These are phyloP conservation scores for Lagodon rhomboides DNA, from an alignment of 2,797 vertebrate genomes.

Conservation along the genomic window DNA sequence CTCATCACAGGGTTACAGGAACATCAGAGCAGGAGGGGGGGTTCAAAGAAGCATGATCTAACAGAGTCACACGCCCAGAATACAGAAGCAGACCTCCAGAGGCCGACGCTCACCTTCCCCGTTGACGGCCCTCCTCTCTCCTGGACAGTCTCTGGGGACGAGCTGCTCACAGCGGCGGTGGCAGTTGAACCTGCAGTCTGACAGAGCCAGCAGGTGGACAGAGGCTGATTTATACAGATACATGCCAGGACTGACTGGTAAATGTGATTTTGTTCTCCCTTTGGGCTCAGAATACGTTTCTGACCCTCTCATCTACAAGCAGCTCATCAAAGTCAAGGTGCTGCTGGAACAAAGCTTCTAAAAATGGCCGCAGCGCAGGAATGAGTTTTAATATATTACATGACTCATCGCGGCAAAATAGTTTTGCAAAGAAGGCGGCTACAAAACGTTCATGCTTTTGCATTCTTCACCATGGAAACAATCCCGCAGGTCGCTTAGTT, in stretches of 20 bases:
- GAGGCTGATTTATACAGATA: not conserved
- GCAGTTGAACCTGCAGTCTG: slow-evolving; percentile 88
- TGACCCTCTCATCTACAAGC: not conserved
- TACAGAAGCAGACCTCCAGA: not conserved
- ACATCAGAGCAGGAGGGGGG: slow-evolving; percentile 5
- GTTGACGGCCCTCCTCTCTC: slow-evolving; percentile 72
- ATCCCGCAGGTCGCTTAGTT: no score
- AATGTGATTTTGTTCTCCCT: not conserved
- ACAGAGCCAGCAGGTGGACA: not conserved
- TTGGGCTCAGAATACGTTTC: not conserved
- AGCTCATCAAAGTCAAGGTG: not conserved
- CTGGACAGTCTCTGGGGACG: slow-evolving; percentile 82
- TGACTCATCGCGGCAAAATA: not conserved
- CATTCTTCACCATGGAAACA: not conserved
- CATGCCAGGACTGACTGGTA: not conserved
- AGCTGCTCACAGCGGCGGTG: slow-evolving; percentile 81
- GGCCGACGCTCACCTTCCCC: slow-evolving; percentile 70
- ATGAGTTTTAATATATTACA: not conserved
- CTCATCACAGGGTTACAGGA: slow-evolving; percentile 19
- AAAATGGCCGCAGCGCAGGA: not conserved
- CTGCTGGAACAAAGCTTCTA: not conserved
- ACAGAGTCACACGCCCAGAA: not conserved
- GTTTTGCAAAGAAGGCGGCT: not conserved
- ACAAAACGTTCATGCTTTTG: not conserved
- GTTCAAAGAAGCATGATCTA: slow-evolving; percentile 3